phyloP scores from a whole-genome alignment of 2,888 invertebrate genomes.

The Atrina japonica region DNA sequence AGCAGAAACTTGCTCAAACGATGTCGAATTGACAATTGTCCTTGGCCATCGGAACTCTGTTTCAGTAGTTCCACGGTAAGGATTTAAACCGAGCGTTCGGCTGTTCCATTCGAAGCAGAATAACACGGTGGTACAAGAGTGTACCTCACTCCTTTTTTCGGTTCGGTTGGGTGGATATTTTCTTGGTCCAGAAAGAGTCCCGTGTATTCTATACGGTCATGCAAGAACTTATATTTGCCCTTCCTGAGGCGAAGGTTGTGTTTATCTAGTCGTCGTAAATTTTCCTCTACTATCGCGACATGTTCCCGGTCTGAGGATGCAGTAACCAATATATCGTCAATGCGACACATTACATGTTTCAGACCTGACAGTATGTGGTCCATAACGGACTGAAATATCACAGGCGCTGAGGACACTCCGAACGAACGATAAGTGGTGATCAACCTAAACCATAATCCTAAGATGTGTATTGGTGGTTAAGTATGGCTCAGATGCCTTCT shows the following conservation, averaged over 20 bases:
- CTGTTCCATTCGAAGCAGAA: conserved; percentile 45
- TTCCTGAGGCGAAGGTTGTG: conserved; percentile 32
- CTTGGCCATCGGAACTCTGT: too few species aligned
- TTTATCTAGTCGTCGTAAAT: conserved; percentile 29
- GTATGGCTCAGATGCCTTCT: conserved; percentile 38
- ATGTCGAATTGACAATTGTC: conserved; percentile 34
- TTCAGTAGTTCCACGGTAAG: too few species aligned
- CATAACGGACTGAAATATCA: conserved; percentile 48
- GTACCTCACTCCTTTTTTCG: conserved; percentile 46
- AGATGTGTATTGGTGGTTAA: conserved; percentile 49
- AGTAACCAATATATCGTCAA: conserved; percentile 45
- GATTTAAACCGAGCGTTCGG: too few species aligned
- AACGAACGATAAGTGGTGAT: conserved; percentile 42
- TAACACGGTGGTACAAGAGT: conserved; percentile 40
- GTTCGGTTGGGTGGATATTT: conserved; percentile 31
- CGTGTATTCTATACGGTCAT: conserved; percentile 35
- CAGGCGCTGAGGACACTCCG: conserved; percentile 42
- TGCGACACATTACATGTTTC: conserved; percentile 29
- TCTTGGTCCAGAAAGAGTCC: conserved; percentile 42
- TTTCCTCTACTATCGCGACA: conserved; percentile 31
- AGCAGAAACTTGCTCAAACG: conserved; percentile 37
- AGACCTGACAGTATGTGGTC: conserved; percentile 40
- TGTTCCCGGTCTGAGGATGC: conserved; percentile 31
- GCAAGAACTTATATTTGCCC: conserved; percentile 36
- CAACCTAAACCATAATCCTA: conserved; percentile 42